Conservation (phyloP, 1,140 invertebrate genomes). For the Pogonus chalceus region DNA sequence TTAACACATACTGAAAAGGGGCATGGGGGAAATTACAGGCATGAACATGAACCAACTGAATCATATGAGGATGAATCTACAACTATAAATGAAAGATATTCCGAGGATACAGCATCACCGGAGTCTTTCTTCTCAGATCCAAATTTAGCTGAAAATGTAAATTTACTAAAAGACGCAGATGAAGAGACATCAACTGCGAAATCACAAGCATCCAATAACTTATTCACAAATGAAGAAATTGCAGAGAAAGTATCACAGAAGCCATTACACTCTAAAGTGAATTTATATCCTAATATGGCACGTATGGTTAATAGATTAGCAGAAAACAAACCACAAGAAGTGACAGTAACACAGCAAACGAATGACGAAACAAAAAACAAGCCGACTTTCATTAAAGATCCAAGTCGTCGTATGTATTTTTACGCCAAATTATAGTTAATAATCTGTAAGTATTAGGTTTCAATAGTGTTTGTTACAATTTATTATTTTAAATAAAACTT, state of each 20-base stretch:
- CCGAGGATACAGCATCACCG: background rate
- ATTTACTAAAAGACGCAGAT: background rate
- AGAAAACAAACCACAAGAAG: background rate
- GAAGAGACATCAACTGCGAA: background rate
- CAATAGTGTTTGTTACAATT: background rate
- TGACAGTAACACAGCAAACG: background rate
- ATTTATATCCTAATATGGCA: background rate
- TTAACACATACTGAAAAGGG: conserved; percentile 17
- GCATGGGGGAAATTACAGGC: conserved; percentile 22
- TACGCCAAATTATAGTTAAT: conserved; percentile 18
- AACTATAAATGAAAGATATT: no score
- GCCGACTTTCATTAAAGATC: conserved; percentile 28
- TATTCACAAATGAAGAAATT: background rate
- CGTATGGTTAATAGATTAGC: background rate
- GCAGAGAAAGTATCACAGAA: background rate
- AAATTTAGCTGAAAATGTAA: conserved; percentile 1
- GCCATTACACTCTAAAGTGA: background rate
- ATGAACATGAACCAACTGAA: background rate
- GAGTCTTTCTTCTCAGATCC: background rate
- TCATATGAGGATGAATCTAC: no score
- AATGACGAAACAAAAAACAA: conserved; percentile 13
- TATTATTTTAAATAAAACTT: background rate
- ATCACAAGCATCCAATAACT: background rate
- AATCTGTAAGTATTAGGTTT: background rate
- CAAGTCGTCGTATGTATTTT: conserved; percentile 30